Evolutionary conservation across 1,140 invertebrate species (phyloP), one percentile per base, ranked within the genome.

Genomic region (Chrysoperla carnea): DNA sequence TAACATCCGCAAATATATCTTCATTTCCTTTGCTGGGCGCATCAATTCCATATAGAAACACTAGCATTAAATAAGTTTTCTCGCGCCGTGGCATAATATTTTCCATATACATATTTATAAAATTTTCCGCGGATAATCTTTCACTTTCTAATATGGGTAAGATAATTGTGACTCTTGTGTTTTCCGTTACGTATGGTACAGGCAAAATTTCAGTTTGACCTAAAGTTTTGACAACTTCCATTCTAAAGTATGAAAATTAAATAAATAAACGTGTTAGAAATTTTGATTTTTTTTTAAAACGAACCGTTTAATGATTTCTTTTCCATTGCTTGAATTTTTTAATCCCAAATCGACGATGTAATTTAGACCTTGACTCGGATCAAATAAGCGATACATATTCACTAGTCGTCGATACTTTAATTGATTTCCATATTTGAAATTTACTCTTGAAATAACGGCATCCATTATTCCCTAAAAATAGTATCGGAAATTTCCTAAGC

Each of bases 131-230:
- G 8, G 67, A 57, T 11, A 57, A 51, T 29, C 64, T 66, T 45
- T 75, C 69, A 3, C 56, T 51, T 13, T 63, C 61, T 47, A 68
- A 62, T 0, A 84, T 60, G 1, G 76, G 73, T 29, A 93, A 52
- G 45, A 93, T 56, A 41, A 93, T 63, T 49, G 78, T 76, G 2
- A 94, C 73, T 48, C 81, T 63, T 4, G 78, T 75, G 55, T 80
- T 87, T 69, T 94, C 90, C 1, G 85, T 94, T 3, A 93, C 87
- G 61, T 91, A 93, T 2, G 89, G 86, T 55, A 87, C 81, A 4
- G 82, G 75, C 7, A 92, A 68, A 35, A 92, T 74, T 62, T 93
- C 84, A 4, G 87, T 77, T 54, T 81, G 76, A 15, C 84, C 82
- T 37, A 94, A 59, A 1, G 84, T 80, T 50, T 91, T 81, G 39